Base-by-base conservation (phyloP, 2,113 vertebrate species). In the Neodon shergylaensis region DNA sequence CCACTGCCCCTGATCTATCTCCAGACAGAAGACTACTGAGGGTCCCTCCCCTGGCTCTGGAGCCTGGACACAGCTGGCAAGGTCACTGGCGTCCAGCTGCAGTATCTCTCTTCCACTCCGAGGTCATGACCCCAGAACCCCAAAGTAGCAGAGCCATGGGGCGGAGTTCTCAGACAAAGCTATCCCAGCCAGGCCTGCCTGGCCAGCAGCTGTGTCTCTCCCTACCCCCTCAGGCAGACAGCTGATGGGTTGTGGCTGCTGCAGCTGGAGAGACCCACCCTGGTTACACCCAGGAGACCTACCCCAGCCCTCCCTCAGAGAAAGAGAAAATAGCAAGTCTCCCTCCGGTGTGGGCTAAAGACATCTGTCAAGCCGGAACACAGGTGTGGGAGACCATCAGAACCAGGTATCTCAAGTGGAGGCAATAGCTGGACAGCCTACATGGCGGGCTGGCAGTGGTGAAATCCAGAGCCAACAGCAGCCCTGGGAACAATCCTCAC, bases 1-100 rank as follows among this genome's bases (percentile, higher is more conserved):
- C 61, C 6, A 19, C 28, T 22, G 7, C 52, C 31, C 68, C 54
- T 72, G 92, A 31, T 36, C 70, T 52, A 31, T 26, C 77, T 47
- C 52, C 6, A 24, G 39, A 52, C 39, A 4, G 28, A 36, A 19
- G 54, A 21, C 33, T 52, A 54, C 68, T 49, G 61, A 63, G 66
- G 24, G 52, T 8, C 24, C 83, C 82, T 68, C 42, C 54, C 93
- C 58, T 4, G 3, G 82, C 33, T 4, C 44, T 22, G 42, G 42
- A 0, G 54, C 24, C 73, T 44, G 82, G 77, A 77, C 91, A 83
- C 63, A 95, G 95, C 74, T 91, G 95, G 86, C 95, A 39, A 28
- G 33, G 88, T 58, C 39, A 33, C 14, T 36, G n/a, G 82, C 26
- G 88, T 83, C 97, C 97, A 95, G 96, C 97, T 96, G 93, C 76